Evolutionary conservation across 2,888 invertebrate genomes (phyloP), one percentile per base, ranked within the genome.

Genomic region (Drosophila helvetica): DNA sequence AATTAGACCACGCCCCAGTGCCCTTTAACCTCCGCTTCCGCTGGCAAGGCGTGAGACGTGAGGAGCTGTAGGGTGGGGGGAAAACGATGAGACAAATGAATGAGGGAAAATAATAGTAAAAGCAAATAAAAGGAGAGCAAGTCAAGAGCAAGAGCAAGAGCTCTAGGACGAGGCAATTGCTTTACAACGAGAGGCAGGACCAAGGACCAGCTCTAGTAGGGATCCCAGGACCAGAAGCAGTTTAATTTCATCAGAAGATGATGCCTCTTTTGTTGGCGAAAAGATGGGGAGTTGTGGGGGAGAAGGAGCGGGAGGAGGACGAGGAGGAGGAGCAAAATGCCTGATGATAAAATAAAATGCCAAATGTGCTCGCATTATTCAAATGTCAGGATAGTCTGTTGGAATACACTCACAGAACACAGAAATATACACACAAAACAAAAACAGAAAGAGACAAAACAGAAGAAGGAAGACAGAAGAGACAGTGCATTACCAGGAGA

Each of bases 311-410:
- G 25, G 25, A 25, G 1, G 25, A 1, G 25, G 27, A 2, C 8
- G 2, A 1, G 7, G 25, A 2, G 25, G 25, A 25, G 25, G 7
- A 17, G 67, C 66, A 73, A 38, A 83, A 77, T 80, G 86, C 77
- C 86, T 75, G 80, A 86, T 80, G 88, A 80, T 86, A 86, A 87
- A 85, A 83, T 86, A 88, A 80, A 86, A 87, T 88, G 77, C 86
- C 83, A 85, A 85, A 85, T 85, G 88, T 79, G 84, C 72, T 76
- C 75, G 53, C 85, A 88, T 85, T 85, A 86, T 88, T 88, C 85
- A 85, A 85, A 86, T 86, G 86, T 75, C 80, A 80, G 77, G 87
- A 86, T 84, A 81, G 80, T 80, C 77, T 64, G 66, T 60, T 55
- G 53, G 52, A 53, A 62, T 25, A 48, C 46, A 42, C 19, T 27